A percentile compares a stretch with the other conserved stretches of the same genome.
These are phyloP conservation scores for Sycobia sp. DNA, from an alignment of 1,140 invertebrate genomes.

Conservation along the genomic window DNA sequence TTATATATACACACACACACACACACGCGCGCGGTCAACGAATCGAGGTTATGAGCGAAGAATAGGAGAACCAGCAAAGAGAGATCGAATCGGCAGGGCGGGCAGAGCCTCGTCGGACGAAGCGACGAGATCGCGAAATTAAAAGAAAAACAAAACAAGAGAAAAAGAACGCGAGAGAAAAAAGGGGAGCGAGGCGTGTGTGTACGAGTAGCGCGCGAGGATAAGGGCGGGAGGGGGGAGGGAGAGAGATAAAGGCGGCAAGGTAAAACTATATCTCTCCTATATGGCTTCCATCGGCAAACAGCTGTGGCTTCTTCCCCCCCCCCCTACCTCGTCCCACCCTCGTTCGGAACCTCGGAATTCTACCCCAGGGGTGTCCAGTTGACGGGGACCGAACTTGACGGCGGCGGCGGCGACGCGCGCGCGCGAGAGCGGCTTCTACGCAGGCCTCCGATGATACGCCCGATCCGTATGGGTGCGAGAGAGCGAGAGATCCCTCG, in stretches of 20 bases:
- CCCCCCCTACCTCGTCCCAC: too few relatives aligned
- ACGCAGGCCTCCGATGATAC: too few relatives aligned
- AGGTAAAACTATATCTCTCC: conserved; percentile 30
- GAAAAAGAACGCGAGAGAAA: conserved; percentile 7
- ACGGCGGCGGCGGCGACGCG: too few relatives aligned
- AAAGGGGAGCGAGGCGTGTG: not conserved
- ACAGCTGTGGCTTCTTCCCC: conserved; percentile 59
- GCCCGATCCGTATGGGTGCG: too few relatives aligned
- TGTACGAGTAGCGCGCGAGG: too few relatives aligned
- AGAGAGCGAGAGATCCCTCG: too few relatives aligned
- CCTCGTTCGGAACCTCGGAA: conserved; percentile 39
- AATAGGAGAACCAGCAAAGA: conserved; percentile 1
- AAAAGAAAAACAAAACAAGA: too few relatives aligned
- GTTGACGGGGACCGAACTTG: conserved; percentile 37
- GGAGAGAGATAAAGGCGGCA: conserved; percentile 13
- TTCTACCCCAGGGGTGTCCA: conserved; percentile 45
- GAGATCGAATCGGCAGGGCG: not conserved
- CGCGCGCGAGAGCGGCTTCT: too few relatives aligned
- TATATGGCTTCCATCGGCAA: conserved; percentile 57
- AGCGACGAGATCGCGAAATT: not conserved
- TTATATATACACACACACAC: too few relatives aligned
- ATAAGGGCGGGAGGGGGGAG: not conserved
- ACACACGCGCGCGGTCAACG: too few relatives aligned
- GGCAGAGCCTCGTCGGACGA: not conserved
- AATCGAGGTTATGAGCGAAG: too few relatives aligned